Evolutionary conservation across 1,140 invertebrate species (phyloP).

Genomic region (Pachypsylla venusta): DNA sequence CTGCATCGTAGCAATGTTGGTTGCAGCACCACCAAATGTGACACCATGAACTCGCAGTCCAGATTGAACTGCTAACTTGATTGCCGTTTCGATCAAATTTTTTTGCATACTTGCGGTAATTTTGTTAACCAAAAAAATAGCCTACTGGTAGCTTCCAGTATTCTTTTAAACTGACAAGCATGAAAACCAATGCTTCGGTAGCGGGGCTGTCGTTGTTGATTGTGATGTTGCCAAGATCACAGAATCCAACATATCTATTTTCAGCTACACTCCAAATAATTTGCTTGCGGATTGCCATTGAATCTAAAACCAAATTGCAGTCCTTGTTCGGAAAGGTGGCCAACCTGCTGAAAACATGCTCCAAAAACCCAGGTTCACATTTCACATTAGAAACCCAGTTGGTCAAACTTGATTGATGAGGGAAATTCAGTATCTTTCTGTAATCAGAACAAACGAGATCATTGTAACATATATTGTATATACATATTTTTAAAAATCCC

Average conservation of each 20-base stretch:
- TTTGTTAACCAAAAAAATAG: not conserved
- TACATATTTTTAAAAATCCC: too few species aligned
- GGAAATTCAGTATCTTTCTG: not conserved
- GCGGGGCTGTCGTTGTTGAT: not conserved
- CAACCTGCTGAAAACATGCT: not conserved
- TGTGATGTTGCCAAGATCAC: constrained; percentile 8
- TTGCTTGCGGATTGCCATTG: not conserved
- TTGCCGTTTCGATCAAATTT: not conserved
- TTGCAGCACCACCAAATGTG: not conserved
- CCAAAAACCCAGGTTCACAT: not conserved
- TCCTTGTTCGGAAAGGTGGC: not conserved
- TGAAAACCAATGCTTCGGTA: constrained; percentile 9
- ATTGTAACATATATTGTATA: too few species aligned
- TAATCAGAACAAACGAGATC: too few species aligned
- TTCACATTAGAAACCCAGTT: not conserved
- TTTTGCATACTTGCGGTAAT: not conserved
- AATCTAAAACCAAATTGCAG: too few species aligned
- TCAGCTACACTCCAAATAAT: not conserved
- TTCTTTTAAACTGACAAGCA: not conserved
- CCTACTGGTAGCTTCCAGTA: constrained; percentile 2
- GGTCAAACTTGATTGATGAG: not conserved
- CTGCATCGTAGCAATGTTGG: not conserved
- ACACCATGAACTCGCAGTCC: not conserved
- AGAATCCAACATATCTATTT: constrained; percentile 7
- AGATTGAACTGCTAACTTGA: not conserved